Evolutionary conservation across 2,797 vertebrate species (phyloP).

Genomic region (Delichon dasypus): DNA sequence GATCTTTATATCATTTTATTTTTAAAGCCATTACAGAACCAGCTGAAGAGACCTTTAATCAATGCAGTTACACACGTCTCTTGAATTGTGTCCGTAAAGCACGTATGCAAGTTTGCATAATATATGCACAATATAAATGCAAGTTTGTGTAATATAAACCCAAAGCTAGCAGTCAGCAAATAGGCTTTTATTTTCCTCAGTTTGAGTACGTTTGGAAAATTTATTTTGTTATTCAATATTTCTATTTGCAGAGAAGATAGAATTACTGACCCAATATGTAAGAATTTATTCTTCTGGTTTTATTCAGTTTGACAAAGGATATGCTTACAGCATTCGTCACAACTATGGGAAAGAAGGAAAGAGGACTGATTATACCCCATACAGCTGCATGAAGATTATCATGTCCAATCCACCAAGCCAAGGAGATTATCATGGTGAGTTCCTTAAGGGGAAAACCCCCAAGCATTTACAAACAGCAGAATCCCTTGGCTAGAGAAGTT

Average conservation of each 20-base stretch:
- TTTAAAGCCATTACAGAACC: background rate
- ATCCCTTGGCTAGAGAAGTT: background rate
- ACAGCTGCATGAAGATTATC: conserved; percentile 99
- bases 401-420: conserved; percentile 93
- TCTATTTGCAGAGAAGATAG: conserved; percentile 74
- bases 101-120: rapidly evolving
- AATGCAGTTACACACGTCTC: background rate
- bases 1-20: background rate
- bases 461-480: background rate
- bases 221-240: conserved; percentile 74
- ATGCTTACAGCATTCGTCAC: conserved; percentile 95
- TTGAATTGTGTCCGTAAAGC: background rate
- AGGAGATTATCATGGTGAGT: conserved; percentile 97
- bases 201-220: background rate
- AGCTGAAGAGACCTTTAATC: background rate
- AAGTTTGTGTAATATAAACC: background rate
- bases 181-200: background rate
- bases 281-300: conserved; percentile 21
- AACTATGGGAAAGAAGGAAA: conserved; percentile 97
- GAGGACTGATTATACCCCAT: conserved; percentile 96
- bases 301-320: conserved; percentile 96
- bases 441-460: background rate
- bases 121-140: background rate
- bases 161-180: background rate
- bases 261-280: conserved; percentile 67